Evolutionary conservation across 2,888 invertebrate species (phyloP).

Genomic region (Drosophila bunnanda): DNA sequence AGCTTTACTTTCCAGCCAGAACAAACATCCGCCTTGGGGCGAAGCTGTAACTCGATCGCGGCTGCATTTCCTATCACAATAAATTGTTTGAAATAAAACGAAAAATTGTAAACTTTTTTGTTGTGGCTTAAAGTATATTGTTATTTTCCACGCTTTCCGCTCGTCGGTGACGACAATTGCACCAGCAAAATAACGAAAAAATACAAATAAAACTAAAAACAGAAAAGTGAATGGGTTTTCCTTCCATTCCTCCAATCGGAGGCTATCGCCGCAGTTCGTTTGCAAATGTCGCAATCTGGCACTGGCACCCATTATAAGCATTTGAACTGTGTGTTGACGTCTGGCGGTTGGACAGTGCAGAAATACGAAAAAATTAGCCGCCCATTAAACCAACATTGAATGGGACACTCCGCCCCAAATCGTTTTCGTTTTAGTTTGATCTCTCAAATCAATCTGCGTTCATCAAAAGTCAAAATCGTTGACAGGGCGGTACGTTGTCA

Average conservation of each 20-base stretch:
- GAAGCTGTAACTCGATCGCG: conserved; percentile 22
- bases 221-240: conserved; percentile 70
- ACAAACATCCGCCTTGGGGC: conserved; percentile 32
- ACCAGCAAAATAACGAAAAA: conserved; percentile 13
- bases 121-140: conserved; percentile 31
- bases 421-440: conserved; percentile 4
- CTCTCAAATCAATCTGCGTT: conserved; percentile 53
- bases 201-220: conserved; percentile 17
- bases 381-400: conserved; percentile 49
- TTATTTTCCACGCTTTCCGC: conserved; percentile 71
- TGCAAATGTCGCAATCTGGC: conserved; percentile 75
- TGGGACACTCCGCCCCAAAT: conserved; percentile 15
- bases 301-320: conserved; percentile 53
- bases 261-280: conserved; percentile 47
- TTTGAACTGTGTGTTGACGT: conserved; percentile 50
- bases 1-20: conserved; percentile 14
- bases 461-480: conserved; percentile 68
- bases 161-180: conserved; percentile 48
- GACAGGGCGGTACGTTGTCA: conserved; percentile 48
- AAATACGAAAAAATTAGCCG: conserved; percentile 25
- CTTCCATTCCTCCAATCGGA: conserved; percentile 41
- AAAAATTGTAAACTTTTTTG: conserved; percentile 51
- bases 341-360: conserved; percentile 26
- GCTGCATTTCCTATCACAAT: conserved; percentile 13
- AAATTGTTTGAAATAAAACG: conserved; percentile 32